Evolutionary conservation across 2,113 vertebrate genomes (phyloP).

Genomic region (Nibea coibor): DNA sequence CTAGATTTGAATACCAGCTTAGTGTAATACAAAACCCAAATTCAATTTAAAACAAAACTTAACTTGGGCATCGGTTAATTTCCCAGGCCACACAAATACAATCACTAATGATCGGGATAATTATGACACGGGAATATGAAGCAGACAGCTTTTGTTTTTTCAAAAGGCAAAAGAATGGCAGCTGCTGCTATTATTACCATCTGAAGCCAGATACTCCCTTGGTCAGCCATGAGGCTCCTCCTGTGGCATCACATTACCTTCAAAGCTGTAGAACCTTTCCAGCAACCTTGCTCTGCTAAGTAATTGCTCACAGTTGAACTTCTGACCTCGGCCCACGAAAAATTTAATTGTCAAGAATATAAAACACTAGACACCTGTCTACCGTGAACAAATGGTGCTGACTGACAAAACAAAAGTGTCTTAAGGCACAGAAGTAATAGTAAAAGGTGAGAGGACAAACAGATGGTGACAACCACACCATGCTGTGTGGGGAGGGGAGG

Average conservation of each 20-base stretch:
- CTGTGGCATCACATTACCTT: conserved; percentile 67
- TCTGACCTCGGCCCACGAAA: conserved; percentile 43
- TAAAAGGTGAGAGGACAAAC: conserved; percentile 21
- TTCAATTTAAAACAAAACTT: conserved; percentile 11
- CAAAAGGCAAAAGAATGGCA: conserved; percentile 57
- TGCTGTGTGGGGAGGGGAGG: not conserved
- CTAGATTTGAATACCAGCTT: conserved; percentile 4
- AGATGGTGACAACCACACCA: conserved; percentile 8
- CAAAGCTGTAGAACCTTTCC: conserved; percentile 54
- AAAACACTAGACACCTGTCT: conserved; percentile 66
- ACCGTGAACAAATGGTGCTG: conserved; percentile 41
- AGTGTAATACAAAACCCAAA: conserved; percentile 6
- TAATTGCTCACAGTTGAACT: conserved; percentile 68
- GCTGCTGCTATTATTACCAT: conserved; percentile 74
- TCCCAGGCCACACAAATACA: not conserved
- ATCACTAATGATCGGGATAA: conserved; percentile 2
- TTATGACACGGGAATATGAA: conserved; percentile 17
- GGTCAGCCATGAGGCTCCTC: conserved; percentile 57
- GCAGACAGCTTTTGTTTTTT: conserved; percentile 34
- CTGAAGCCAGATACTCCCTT: conserved; percentile 68
- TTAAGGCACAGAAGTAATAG: not conserved
- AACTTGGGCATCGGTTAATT: conserved; percentile 1
- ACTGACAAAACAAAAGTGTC: conserved; percentile 16
- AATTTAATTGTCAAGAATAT: conserved; percentile 58
- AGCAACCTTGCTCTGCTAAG: conserved; percentile 65